Percentiles rank a stretch among this genome's conserved stretches.
phyloP scores from a whole-genome alignment of 1,140 invertebrate species.

The Drosophila kikkawai region DNA sequence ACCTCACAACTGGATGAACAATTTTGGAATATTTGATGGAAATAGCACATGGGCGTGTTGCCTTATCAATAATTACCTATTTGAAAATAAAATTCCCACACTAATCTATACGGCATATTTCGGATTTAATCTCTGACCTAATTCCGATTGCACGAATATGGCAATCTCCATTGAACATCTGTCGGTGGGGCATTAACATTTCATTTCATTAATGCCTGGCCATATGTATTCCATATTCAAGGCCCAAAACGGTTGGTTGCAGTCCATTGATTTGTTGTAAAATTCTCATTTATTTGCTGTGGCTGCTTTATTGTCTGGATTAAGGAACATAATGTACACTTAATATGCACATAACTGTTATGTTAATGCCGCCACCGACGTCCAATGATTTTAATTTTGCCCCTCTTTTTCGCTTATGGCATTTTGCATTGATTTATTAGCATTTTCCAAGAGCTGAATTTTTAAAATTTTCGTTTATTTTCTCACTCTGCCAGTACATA shows the following conservation, averaged over 20 bases:
- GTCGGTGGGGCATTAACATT: constrained; percentile 36
- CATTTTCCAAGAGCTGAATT: constrained; percentile 43
- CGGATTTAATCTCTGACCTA: constrained; percentile 47
- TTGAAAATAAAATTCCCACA: constrained; percentile 39
- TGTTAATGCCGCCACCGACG: constrained; percentile 42
- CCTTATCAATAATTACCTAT: constrained; percentile 21
- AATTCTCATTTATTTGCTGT: constrained; percentile 49
- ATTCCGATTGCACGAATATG: constrained; percentile 12
- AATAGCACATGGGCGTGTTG: constrained; percentile 1
- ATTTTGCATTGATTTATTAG: constrained; percentile 71
- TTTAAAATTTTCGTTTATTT: constrained; percentile 25
- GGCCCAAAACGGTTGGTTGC: constrained; percentile 23
- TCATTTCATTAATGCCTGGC: constrained; percentile 34
- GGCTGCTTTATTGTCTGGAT: constrained; percentile 63
- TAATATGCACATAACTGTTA: constrained; percentile 65
- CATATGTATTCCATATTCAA: constrained; percentile 14
- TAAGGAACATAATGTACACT: constrained; percentile 69
- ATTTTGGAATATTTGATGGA: constrained; percentile 9
- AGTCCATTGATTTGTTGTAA: constrained; percentile 56
- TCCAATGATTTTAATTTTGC: constrained; percentile 32
- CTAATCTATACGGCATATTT: constrained; percentile 34
- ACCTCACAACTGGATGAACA: background rate
- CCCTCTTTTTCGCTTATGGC: constrained; percentile 7
- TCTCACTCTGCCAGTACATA: background rate
- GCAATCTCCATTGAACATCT: constrained; percentile 10